A percentile compares a stretch with the other conserved stretches of the same genome.
Conservation (phyloP, 2,113 vertebrate species). For the Chelonoidis abingdonii region DNA sequence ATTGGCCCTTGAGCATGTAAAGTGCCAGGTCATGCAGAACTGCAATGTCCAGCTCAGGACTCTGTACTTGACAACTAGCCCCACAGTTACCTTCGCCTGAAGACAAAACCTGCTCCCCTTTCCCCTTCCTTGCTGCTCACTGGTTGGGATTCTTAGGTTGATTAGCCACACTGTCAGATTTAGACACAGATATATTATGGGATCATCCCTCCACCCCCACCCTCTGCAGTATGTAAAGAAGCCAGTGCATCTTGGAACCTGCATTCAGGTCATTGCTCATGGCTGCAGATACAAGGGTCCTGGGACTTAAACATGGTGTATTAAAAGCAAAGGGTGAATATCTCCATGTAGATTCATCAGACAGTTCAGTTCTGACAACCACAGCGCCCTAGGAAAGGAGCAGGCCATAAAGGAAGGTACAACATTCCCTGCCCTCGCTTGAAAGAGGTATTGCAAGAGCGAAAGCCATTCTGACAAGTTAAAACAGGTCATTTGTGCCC, state of each 20-base stretch:
- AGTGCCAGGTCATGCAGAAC: background rate
- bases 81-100: accelerated
- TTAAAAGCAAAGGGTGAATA: background rate
- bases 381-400: background rate
- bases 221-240: background rate
- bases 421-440: background rate
- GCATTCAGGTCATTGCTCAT: background rate
- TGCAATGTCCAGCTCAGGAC: accelerated
- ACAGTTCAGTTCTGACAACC: background rate
- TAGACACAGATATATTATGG: background rate
- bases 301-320: background rate
- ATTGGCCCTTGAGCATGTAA: accelerated
- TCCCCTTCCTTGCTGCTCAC: background rate
- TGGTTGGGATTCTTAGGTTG: background rate
- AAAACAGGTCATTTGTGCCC: background rate
- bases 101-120: no score
- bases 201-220: background rate
- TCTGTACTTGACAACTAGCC: background rate
- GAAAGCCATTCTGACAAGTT: constrained; percentile 26
- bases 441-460: background rate
- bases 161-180: background rate
- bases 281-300: background rate
- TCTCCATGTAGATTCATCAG: background rate
- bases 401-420: constrained; percentile 15
- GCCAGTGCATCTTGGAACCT: background rate